Evolutionary conservation across 2,113 vertebrate species (phyloP), one percentile per base, ranked within the genome.

Genomic region (Muntiacus muntjak): DNA sequence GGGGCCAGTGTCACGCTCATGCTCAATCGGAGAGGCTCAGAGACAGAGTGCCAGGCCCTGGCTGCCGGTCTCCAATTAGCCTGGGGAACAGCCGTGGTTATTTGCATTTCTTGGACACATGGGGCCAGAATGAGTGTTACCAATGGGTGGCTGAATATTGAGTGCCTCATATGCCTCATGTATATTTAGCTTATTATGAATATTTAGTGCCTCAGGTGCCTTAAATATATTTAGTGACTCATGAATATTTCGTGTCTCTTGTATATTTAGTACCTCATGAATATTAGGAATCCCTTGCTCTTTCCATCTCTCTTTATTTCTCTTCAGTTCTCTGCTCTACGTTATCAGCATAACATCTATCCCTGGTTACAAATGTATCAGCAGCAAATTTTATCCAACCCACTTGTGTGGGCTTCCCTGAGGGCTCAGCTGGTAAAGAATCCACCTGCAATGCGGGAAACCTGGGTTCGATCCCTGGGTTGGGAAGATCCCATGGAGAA

Each of bases 101-200:
- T 93, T 92, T 93, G 78, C 94, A 87, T 95, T 91, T 93, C 89
- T 79, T 81, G 89, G 83, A 96, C 94, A 67, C 97, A 26, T 58
- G 89, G 92, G 50, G 79, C 89, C 78, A 84, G 79, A 94, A 96
- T 47, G 95, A 91, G 84, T 58, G 62, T 96, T 92, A 92, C 60
- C 92, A 91, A 50, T 84, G 79, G 93, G 79, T 91, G 82, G 57
- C 62, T 93, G 89, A 82, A 86, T 93, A 78, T 81, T 92, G 86
- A 97, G 54, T 71, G 82, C 62, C 58, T 94, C 33, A 2, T 89
- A 40, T 36, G 89, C 81, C 81, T 97, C 96, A 81, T 96, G 92
- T 89, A 85, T 97, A 95, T 94, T 95, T 97, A 94, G 97, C 85
- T 97, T 50, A 88, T 95, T 88, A 88, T 96, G 93, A 94, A 95